Evolutionary conservation across 2,888 invertebrate species (phyloP).

Genomic region (Andrena trimmerana): DNA sequence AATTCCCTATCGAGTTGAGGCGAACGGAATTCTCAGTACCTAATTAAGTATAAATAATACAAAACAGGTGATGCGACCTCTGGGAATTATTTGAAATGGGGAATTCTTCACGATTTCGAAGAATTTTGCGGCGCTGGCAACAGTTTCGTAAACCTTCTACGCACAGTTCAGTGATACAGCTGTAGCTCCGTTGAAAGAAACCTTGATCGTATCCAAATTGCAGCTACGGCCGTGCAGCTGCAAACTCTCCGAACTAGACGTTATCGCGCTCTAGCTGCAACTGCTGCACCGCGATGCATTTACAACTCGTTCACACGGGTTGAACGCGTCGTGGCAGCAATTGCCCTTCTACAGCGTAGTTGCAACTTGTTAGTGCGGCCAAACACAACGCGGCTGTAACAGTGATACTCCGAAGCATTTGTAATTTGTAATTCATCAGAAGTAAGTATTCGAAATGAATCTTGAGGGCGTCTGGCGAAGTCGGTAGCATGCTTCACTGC

Average conservation of each 20-base stretch:
- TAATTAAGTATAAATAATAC: too few species aligned
- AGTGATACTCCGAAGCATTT: background rate
- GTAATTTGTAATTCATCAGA: background rate
- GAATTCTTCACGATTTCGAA: background rate
- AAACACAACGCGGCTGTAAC: background rate
- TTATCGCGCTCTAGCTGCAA: slow-evolving; percentile 39
- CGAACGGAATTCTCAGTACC: too few species aligned
- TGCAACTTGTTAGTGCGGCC: slow-evolving; percentile 41
- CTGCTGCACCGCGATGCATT: slow-evolving; percentile 42
- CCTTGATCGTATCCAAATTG: background rate
- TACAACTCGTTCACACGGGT: slow-evolving; percentile 51
- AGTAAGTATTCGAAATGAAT: too few species aligned
- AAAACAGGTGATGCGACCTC: too few species aligned
- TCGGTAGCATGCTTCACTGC: too few species aligned
- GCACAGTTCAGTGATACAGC: background rate
- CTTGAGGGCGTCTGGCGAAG: too few species aligned
- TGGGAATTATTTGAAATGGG: background rate
- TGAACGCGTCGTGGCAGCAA: slow-evolving; percentile 34
- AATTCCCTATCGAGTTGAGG: too few species aligned
- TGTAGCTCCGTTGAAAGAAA: background rate
- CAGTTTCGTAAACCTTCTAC: background rate
- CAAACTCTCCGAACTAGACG: slow-evolving; percentile 22
- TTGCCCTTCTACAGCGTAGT: slow-evolving; percentile 41
- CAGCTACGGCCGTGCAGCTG: slow-evolving; percentile 42
- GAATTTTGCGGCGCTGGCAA: background rate